Evolutionary conservation across 2,113 vertebrate species (phyloP).

Genomic region (Pelvicachromis taeniatus): DNA sequence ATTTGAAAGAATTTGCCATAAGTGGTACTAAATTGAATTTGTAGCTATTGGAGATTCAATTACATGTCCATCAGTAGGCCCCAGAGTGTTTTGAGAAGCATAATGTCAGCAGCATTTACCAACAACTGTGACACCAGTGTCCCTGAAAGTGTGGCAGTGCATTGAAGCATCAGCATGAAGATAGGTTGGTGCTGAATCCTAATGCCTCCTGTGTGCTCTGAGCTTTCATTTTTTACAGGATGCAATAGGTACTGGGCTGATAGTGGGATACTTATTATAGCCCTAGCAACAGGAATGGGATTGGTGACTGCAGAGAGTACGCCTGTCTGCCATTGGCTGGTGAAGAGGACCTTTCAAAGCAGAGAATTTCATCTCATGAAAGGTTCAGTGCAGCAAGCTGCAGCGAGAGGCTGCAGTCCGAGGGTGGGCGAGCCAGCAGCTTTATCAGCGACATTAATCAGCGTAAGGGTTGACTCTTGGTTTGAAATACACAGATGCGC

Average conservation of each 20-base stretch:
- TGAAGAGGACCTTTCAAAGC: constrained; percentile 52
- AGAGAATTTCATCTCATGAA: constrained; percentile 72
- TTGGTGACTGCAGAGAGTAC: constrained; percentile 59
- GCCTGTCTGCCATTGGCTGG: constrained; percentile 67
- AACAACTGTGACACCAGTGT: constrained; percentile 1
- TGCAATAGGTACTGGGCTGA: constrained; percentile 65
- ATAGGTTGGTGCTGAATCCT: constrained; percentile 49
- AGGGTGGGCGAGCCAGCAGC: constrained; percentile 38
- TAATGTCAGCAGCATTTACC: constrained; percentile 8
- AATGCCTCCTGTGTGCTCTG: constrained; percentile 35
- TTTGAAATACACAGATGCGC: constrained; percentile 12
- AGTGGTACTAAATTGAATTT: background rate
- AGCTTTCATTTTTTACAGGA: constrained; percentile 53
- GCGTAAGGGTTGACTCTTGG: background rate
- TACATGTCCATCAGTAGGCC: background rate
- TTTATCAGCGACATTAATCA: constrained; percentile 45
- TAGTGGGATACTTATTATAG: constrained; percentile 68
- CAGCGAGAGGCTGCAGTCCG: constrained; percentile 65
- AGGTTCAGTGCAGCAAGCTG: constrained; percentile 69
- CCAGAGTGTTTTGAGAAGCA: background rate
- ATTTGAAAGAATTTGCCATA: background rate
- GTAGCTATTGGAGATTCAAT: background rate
- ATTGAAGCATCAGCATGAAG: constrained; percentile 31
- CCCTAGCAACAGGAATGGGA: constrained; percentile 73
- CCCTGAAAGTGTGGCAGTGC: constrained; percentile 23